Evolutionary conservation across 2,113 vertebrate genomes (phyloP).

Genomic region (Brienomyrus brachyistius): DNA sequence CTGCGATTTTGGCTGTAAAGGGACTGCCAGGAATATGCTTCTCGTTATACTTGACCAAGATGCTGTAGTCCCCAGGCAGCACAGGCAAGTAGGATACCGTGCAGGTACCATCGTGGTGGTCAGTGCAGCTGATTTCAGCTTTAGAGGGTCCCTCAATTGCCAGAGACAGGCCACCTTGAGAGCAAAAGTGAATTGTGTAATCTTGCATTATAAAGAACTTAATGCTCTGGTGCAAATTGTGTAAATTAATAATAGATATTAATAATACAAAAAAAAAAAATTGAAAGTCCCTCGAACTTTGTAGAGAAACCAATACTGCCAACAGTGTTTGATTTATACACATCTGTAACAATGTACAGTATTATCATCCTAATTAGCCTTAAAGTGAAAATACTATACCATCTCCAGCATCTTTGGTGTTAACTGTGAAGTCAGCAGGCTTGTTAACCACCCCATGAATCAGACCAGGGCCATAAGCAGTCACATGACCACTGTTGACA

Average conservation of each 20-base stretch:
- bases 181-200: background rate
- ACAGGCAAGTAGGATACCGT: constrained; percentile 73
- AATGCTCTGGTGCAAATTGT: background rate
- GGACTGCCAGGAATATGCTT: constrained; percentile 75
- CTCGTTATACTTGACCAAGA: constrained; percentile 74
- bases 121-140: constrained; percentile 75
- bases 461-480: constrained; percentile 73
- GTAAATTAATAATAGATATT: background rate
- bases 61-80: constrained; percentile 72
- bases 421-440: constrained; percentile 71
- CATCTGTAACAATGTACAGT: background rate
- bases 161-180: constrained; percentile 70
- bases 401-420: constrained; percentile 71
- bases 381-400: constrained; percentile 47
- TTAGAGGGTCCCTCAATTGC: constrained; percentile 79
- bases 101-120: constrained; percentile 77
- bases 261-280: background rate
- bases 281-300: too few relatives aligned
- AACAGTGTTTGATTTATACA: too few relatives aligned
- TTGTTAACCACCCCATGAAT: constrained; percentile 74
- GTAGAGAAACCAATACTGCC: too few relatives aligned
- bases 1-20: constrained; percentile 74
- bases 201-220: background rate
- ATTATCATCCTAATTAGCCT: background rate
- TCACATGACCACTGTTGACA: constrained; percentile 68